Conservation (phyloP, 2,888 invertebrate genomes). For the Zhuqinia jingwanae region DNA sequence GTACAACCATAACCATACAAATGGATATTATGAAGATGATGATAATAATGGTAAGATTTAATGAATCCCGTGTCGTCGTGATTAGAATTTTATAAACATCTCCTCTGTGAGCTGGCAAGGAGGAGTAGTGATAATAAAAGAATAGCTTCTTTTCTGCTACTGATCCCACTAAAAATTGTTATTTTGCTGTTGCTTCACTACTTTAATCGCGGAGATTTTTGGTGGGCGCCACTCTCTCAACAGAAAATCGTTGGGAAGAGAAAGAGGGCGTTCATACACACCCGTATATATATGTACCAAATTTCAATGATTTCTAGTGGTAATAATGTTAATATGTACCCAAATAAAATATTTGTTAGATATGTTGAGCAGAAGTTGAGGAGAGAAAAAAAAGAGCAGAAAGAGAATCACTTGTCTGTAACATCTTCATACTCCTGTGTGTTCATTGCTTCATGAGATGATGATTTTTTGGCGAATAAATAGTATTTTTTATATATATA, state of each 20-base stretch:
- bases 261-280: constrained; percentile 13
- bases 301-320: constrained; percentile 55
- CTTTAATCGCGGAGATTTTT: too few species aligned
- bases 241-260: constrained; percentile 38
- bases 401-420: constrained; percentile 48
- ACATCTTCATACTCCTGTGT: constrained; percentile 34
- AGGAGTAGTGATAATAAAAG: constrained; percentile 12
- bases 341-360: constrained; percentile 10
- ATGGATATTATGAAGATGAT: constrained; percentile 24
- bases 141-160: constrained; percentile 25
- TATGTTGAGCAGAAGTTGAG: too few species aligned
- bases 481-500: constrained; percentile 6
- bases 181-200: neutral
- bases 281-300: too few species aligned
- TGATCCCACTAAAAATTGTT: neutral
- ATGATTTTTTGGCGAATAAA: constrained; percentile 28
- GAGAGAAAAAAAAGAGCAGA: neutral
- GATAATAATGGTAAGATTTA: constrained; percentile 50
- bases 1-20: constrained; percentile 47
- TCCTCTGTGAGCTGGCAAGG: constrained; percentile 44
- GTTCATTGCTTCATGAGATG: too few species aligned
- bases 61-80: constrained; percentile 39
- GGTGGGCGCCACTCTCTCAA: too few species aligned
- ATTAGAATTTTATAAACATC: constrained; percentile 51
- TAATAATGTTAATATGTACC: constrained; percentile 18